Conservation (phyloP, 2,888 invertebrate species). For the Mythimna pallens region DNA sequence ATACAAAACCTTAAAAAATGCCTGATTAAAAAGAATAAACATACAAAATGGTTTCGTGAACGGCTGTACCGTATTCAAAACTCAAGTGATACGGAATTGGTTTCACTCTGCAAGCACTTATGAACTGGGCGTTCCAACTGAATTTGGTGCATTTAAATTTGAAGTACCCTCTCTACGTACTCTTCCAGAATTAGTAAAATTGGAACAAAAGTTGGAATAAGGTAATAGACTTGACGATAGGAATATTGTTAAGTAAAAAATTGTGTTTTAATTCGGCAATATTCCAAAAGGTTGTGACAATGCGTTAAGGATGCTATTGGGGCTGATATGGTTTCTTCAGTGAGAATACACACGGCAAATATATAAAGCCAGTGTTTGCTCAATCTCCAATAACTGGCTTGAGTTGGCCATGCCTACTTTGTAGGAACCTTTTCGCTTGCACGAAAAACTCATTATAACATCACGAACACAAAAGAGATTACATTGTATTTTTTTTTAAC, state of each 20-base stretch:
- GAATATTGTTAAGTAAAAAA: no score
- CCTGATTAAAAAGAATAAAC: constrained; percentile 37
- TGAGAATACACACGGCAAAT: no score
- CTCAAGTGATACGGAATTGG: constrained; percentile 28
- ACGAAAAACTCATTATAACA: not conserved
- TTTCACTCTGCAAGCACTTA: constrained; percentile 6
- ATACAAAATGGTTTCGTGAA: not conserved
- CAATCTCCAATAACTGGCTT: constrained; percentile 9
- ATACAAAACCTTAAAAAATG: no score
- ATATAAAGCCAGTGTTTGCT: not conserved
- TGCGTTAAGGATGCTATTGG: no score
- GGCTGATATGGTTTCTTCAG: no score
- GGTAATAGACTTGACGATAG: not conserved
- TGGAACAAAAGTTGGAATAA: constrained; percentile 1
- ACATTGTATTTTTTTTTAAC: no score
- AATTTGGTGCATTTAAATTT: constrained; percentile 25
- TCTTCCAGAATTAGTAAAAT: not conserved
- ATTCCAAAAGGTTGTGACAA: no score
- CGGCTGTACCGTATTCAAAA: constrained; percentile 9
- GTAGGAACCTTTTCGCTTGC: not conserved
- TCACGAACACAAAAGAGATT: constrained; percentile 1
- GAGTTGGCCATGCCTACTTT: not conserved
- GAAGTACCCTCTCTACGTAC: constrained; percentile 6
- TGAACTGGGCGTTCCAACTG: not conserved
- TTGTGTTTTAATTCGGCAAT: no score